Evolutionary conservation across 2,888 invertebrate genomes (phyloP), one percentile per base, ranked within the genome.

Genomic region (Lasioglossum leucozonium): DNA sequence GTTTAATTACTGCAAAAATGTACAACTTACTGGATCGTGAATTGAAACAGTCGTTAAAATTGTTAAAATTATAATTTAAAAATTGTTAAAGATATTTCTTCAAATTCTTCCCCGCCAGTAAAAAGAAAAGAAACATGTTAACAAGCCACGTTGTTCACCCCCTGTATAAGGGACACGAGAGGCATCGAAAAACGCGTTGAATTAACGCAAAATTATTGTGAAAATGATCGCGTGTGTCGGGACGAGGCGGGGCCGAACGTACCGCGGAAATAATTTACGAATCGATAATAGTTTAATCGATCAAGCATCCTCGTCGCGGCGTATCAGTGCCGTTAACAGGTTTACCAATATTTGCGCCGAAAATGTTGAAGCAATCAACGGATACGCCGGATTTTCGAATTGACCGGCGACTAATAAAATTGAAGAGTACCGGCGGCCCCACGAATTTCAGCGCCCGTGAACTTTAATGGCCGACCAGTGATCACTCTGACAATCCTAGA

Each of bases 301-400:
- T 83, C 77, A 58, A 77, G 82, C 40, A 58, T 67, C 58, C 58
- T 34, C 22, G 22, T 26, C 34, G 65, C 42, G 30, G 40, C 44
- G 40, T 40, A 55, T n/a, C 47, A 58, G 51, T 47, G 55, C 47
- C 75, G 84, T 65, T 83, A 84, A 83, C 75, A 55, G 62, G 78
- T 73, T 83, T 79, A 58, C 83, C 83, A 83, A 84, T 83, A 84
- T 84, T 84, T 84, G 78, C 75, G 34, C 22, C 75, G 72, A 78
- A 83, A 79, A 76, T 78, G 84, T 76, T 30, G 51, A 11, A 73
- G 37, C 73, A 26, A 51, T 26, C 34, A 47, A n/a, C 72, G 58
- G 44, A n/a, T 26, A 18, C 44, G 72, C 30, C 16, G 62, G 34
- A 76, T 84, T 83, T 79, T 67, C 78, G 75, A 44, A 79, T 13